Conservation (phyloP, 2,797 vertebrate genomes). For the Arrhamphus sclerolepis region DNA sequence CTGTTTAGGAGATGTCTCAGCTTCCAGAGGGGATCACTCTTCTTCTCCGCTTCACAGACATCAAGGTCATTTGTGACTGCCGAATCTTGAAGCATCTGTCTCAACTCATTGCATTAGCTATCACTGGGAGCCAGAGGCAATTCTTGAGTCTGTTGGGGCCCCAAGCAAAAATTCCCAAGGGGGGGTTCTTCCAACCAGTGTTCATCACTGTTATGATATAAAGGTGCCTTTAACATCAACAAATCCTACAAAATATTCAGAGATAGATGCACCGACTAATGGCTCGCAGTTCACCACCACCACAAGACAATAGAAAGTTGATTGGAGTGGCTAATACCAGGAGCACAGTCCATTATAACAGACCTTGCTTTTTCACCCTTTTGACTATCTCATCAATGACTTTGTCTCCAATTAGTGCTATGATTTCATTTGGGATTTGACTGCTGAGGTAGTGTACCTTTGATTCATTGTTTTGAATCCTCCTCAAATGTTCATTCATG, state of each 20-base stretch:
- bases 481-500: slow-evolving; percentile 10
- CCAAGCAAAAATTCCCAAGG: too few species aligned
- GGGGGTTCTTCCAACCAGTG: background rate
- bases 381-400: too few species aligned
- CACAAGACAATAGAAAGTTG: slow-evolving; percentile 18
- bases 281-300: slow-evolving; percentile 1
- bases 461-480: slow-evolving; percentile 10
- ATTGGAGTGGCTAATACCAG: slow-evolving; percentile 8
- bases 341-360: slow-evolving; percentile 17
- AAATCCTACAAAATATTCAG: slow-evolving; percentile 19
- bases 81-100: background rate
- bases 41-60: background rate
- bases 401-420: slow-evolving; percentile 9
- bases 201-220: slow-evolving; percentile 2
- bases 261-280: slow-evolving; percentile 15
- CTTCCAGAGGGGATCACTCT: background rate
- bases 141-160: too few species aligned
- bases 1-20: background rate
- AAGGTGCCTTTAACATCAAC: slow-evolving; percentile 5
- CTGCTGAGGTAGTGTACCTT: slow-evolving; percentile 2
- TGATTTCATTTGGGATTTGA: slow-evolving; percentile 13
- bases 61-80: background rate
- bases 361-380: slow-evolving; percentile 7
- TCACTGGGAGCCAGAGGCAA: background rate
- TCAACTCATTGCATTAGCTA: background rate